A percentile compares a stretch with the other conserved stretches of the same genome.
phyloP scores from a whole-genome alignment of 2,888 invertebrate species.

The Eristalis intricaria region DNA sequence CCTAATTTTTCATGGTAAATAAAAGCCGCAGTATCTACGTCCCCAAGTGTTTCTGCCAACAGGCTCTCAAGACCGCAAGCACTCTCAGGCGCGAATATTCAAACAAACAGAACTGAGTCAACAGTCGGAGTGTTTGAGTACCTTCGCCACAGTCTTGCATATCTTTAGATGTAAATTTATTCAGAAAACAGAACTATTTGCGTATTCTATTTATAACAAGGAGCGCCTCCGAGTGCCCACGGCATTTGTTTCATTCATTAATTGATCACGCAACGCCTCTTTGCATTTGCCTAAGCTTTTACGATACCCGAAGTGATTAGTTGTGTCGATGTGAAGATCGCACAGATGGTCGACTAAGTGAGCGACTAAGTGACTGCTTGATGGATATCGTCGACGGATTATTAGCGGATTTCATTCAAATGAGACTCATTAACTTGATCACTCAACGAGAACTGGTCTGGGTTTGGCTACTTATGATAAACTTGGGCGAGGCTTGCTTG shows the following conservation, averaged over 20 bases:
- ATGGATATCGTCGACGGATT: background rate
- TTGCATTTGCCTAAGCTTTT: background rate
- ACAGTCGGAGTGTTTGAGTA: background rate
- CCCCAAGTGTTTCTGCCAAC: background rate
- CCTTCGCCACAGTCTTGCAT: background rate
- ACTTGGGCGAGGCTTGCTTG: background rate
- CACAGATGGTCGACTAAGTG: background rate
- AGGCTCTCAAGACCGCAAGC: background rate
- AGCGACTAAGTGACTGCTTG: background rate
- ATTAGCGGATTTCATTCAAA: background rate
- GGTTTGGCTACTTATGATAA: background rate
- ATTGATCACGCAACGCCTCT: background rate
- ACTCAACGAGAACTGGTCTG: background rate
- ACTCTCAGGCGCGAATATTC: background rate
- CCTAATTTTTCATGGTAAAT: too few relatives aligned
- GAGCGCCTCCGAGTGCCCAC: background rate
- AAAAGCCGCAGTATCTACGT: too few relatives aligned
- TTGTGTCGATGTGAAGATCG: background rate
- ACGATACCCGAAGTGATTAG: background rate
- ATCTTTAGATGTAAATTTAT: constrained; percentile 12
- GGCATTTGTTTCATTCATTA: constrained; percentile 3
- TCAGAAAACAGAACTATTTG: constrained; percentile 10
- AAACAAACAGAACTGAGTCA: background rate
- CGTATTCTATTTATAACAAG: background rate
- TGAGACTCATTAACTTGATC: background rate